Base-by-base conservation (phyloP, 1,140 invertebrate genomes). In the Rhizoglyphus robini region DNA sequence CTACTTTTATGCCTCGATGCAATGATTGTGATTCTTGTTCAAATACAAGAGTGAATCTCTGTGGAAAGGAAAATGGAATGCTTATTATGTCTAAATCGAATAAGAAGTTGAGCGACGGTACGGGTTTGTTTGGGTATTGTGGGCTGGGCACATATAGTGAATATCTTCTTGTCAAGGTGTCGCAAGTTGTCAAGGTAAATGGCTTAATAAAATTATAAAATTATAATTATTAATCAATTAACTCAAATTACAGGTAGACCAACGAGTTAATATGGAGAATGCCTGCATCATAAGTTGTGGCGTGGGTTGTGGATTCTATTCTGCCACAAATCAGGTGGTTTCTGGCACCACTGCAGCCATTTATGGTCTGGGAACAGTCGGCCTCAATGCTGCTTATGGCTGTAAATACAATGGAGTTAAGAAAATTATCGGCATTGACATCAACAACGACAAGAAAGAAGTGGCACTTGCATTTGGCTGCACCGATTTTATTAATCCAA, bases 301-400 rank as follows among this genome's bases (percentile, higher is more conserved):
- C 23, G 20, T 57, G 20, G 51, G 51, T 57, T 11, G 11, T 57
- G 51, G 51, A 13, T 11, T 57, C 11, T 11, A 13, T 11, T 11
- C 51, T 13, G 20, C 29, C 23, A 57, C 51, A 23, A 30, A 20
- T 13, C 51, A 13, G 11, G 20, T 23, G n/a, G n/a, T 57, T 57
- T 23, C 11, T 11, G 11, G 20, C 20, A 57, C 23, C 11, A 13
- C 25, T 11, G 54, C 4, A 8, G 92, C 89, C 23, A 85, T 96
- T 68, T 96, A 90, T 86, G 92, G 92, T 15, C 78, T 96, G 3
- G 96, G 96, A 29, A 90, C 92, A 69, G 93, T 99, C 30, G 96
- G 96, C 18, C 76, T 99, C 46, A 92, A 95, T 63, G 79, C 77
- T 31, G 90, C 87, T n/a, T 83, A 96, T 77, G 96, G 95, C 18